Base-by-base conservation (phyloP, 2,888 invertebrate genomes). In the Tortrix viridana region DNA sequence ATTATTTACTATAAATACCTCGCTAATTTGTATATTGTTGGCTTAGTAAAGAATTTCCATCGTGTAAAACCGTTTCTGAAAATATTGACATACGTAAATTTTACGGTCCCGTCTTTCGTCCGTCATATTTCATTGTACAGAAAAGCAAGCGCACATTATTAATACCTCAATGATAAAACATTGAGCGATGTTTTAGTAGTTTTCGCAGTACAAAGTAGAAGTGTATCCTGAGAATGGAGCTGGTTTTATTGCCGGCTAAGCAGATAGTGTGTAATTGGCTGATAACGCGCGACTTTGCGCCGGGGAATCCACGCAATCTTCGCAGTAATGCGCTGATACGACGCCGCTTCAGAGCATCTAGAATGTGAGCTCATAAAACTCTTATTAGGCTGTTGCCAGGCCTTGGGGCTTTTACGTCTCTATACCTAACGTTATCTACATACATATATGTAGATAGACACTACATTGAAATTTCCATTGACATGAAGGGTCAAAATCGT, bases 291-390 rank as follows among this genome's bases (percentile, higher is more conserved):
- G 54, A 18, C 32, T 37, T 32, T 52, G 23, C 52, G 52, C 32
- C 61, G 58, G 65, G 58, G 63, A 66, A 66, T 63, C 65, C 57
- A 65, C 38, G 61, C 55, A 61, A 67, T 67, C 60, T 63, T 55
- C 62, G 64, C 65, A 60, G 54, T 64, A 62, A 57, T 56, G 53
- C 32, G 47, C 23, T 52, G 54, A 60, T 64, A 63, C 58, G 58
- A 26, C 18, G 32, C 22, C 53, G 60, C 54, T 60, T 55, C 61
- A 61, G 53, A 47, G 38, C 56, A 46, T 56, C 50, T 32, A 55
- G 50, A 56, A 65, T 61, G 26, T 65, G 46, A 53, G 64, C 53
- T 60, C 66, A 46, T 64, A 64, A 64, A 64, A 60, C 54, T 44
- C 57, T 63, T 48, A 59, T 53, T 54, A 47, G 19, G 22, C 48